These are phyloP conservation scores for Montipora foliosa DNA, from an alignment of 64 coral and sea anemone genomes.

Conservation along the genomic window DNA sequence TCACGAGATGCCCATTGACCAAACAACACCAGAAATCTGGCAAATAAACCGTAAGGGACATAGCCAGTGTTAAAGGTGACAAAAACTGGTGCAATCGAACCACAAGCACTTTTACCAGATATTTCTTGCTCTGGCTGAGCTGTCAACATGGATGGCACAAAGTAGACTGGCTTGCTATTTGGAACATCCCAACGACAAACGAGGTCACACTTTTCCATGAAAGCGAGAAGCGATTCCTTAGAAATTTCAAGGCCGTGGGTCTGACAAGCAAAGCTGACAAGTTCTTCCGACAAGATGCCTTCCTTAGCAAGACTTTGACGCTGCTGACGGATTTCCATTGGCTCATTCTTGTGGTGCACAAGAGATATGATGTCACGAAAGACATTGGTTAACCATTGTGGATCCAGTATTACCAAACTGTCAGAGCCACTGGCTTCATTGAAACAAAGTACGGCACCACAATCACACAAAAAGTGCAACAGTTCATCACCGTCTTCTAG, in stretches of 20 bases:
- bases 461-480: conserved; percentile 31
- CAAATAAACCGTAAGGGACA: conserved; percentile 39
- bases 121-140: conserved; percentile 27
- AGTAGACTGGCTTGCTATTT: neutral
- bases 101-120: neutral
- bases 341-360: conserved; percentile 6
- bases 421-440: neutral
- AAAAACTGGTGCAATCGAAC: conserved; percentile 7
- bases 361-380: conserved; percentile 9
- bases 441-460: conserved; percentile 37
- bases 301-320: conserved; percentile 30
- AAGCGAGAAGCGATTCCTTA: neutral
- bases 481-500: conserved; percentile 19
- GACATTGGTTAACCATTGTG: conserved; percentile 30
- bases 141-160: conserved; percentile 30
- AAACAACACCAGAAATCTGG: conserved; percentile 28
- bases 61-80: conserved; percentile 19
- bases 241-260: neutral
- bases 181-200: neutral
- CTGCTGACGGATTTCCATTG: conserved; percentile 15
- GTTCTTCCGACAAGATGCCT: conserved; percentile 40
- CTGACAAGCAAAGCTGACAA: conserved; percentile 20
- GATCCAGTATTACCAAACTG: conserved; percentile 20
- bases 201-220: conserved; percentile 32
- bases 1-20: neutral